Conservation (phyloP, 2,888 invertebrate genomes). For the Tiliacea aurago region DNA sequence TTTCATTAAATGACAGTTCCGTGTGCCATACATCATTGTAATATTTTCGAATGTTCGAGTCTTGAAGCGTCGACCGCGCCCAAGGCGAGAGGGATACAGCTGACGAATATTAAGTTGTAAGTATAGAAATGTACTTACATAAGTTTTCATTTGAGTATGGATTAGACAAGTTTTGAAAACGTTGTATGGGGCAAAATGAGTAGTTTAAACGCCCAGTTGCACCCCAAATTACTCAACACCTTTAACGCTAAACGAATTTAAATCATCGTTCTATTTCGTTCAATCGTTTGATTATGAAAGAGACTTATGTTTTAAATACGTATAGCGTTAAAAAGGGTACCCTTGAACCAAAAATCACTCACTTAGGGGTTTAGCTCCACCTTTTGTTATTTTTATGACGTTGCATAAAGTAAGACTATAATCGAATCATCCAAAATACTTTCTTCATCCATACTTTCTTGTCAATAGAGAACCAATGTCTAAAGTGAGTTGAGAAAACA, state of each 20-base stretch:
- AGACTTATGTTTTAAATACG: too few relatives aligned
- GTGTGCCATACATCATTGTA: constrained; percentile 68
- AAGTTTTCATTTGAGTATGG: constrained; percentile 22
- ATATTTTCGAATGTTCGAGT: constrained; percentile 75
- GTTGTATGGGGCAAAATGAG: background rate
- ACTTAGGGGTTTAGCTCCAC: too few relatives aligned
- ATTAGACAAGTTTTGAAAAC: constrained; percentile 17
- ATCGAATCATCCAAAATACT: background rate
- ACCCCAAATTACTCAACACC: too few relatives aligned
- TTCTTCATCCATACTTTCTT: background rate
- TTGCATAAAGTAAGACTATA: background rate
- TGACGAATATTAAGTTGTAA: constrained; percentile 71
- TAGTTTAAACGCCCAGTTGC: too few relatives aligned
- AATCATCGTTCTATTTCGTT: too few relatives aligned
- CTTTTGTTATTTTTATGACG: too few relatives aligned
- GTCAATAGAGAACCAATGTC: background rate
- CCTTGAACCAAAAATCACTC: too few relatives aligned
- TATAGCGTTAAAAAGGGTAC: too few relatives aligned
- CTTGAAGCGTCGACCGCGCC: constrained; percentile 71
- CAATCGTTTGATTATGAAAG: too few relatives aligned
- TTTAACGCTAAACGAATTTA: too few relatives aligned
- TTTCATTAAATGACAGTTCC: constrained; percentile 63
- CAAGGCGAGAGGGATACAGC: constrained; percentile 76
- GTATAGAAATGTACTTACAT: constrained; percentile 55
- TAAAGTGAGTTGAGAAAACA: too few relatives aligned